Conservation (phyloP, 30 jellyfish, hydroid and myxozoan genomes). For the Nemopilema nomurai region DNA sequence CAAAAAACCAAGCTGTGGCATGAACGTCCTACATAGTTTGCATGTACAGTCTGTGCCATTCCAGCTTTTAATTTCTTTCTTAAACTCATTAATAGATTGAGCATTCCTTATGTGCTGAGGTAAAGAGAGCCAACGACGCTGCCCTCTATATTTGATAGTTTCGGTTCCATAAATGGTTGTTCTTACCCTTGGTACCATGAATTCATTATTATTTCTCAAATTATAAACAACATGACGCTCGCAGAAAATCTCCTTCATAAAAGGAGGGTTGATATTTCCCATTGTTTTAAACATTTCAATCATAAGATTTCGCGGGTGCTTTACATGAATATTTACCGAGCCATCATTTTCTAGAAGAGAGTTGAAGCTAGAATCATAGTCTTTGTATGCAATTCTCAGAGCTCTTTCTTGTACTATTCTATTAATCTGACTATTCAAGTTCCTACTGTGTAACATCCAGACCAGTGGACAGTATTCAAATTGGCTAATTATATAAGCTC, state of each 20-base stretch:
- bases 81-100: neutral
- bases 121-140: neutral
- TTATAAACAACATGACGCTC: neutral
- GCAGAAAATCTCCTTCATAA: neutral
- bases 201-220: neutral
- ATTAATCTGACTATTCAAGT: neutral
- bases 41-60: neutral
- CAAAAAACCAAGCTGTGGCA: neutral
- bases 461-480: conserved; percentile 49
- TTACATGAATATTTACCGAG: neutral
- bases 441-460: conserved; percentile 35
- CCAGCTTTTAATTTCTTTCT: neutral
- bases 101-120: neutral
- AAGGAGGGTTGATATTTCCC: neutral
- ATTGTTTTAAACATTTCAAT: neutral
- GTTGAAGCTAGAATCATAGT: conserved; percentile 17
- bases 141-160: neutral
- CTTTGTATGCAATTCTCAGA: conserved; percentile 16
- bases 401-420: conserved; percentile 24
- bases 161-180: neutral
- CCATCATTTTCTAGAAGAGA: neutral
- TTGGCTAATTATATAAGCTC: conserved; percentile 34
- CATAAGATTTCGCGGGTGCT: neutral
- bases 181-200: neutral
- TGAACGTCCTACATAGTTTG: neutral